A percentile compares a stretch with the other conserved stretches of the same genome.
phyloP scores from a whole-genome alignment of 2,113 vertebrate species.

The Clarias batrachus region DNA sequence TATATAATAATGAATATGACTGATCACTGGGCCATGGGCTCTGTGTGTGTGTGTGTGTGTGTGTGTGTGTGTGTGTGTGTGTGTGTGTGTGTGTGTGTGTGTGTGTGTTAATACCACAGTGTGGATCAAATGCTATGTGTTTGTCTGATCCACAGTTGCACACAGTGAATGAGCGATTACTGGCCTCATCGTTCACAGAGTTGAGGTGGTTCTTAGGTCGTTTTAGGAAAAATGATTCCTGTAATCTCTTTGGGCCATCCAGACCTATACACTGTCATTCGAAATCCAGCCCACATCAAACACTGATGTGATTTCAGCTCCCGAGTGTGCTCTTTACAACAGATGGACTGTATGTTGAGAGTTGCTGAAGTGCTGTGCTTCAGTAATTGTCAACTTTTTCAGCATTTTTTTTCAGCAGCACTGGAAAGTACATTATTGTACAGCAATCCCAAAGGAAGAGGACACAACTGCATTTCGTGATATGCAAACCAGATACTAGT shows the following conservation, averaged over 20 bases:
- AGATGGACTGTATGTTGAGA: slow-evolving; percentile 36
- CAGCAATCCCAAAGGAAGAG: neutral
- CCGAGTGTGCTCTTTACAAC: slow-evolving; percentile 22
- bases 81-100: slow-evolving; percentile 38
- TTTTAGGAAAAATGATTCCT: slow-evolving; percentile 18
- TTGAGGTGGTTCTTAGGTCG: slow-evolving; percentile 19
- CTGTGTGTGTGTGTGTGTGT: slow-evolving; percentile 44
- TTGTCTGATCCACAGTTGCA: neutral
- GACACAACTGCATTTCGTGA: neutral
- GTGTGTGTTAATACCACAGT: neutral
- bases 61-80: slow-evolving; percentile 21
- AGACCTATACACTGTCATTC: neutral
- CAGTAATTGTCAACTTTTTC: slow-evolving; percentile 25
- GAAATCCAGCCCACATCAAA: slow-evolving; percentile 32
- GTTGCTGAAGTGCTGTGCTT: slow-evolving; percentile 28
- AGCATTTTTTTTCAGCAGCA: neutral
- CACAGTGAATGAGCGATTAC: neutral
- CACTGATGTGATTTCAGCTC: slow-evolving; percentile 37
- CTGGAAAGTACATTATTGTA: neutral
- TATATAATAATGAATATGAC: slow-evolving; percentile 61
- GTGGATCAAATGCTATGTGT: neutral
- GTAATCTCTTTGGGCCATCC: slow-evolving; percentile 4
- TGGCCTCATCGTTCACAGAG: neutral
- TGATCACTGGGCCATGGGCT: slow-evolving; percentile 48
- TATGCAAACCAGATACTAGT: neutral